Evolutionary conservation across 1,140 invertebrate species (phyloP), one percentile per base, ranked within the genome.

Genomic region (Agrilus planipennis): DNA sequence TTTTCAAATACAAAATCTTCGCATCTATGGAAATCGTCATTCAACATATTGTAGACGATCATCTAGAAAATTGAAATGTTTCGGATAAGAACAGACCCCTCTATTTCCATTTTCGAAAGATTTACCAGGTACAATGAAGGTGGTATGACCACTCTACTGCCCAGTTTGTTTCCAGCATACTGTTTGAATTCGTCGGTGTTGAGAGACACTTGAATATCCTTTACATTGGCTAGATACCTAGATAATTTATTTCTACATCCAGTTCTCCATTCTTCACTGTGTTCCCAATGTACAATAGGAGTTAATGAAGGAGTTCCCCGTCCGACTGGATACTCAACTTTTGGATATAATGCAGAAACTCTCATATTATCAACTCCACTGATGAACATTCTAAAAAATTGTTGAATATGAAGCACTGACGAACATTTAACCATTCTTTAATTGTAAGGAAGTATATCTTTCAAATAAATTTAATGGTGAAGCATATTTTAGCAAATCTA

Each of bases 281-380:
- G 93, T 56, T 96, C 88, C 93, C 93, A 98, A 45, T 77, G 76
- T 1, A 89, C 71, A 0, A 90, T 55, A 7, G 85, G 75, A 4
- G 77, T 72, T 18, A 91, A 68, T 70, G 81, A 81, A 1, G 81
- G 76, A 0, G 87, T 91, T 14, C 79, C 77, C 15, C 76, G 62
- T 1, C 83, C 75, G 1, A 91, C 88, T 0, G 89, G 88, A 60
- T 76, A 87, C n/a, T 73, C 58, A 0, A 87, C 65, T 25, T 63
- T 58, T 0, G 76, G 75, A 58, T 80, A 81, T 12, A 82, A 54
- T 35, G 64, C 69, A 14, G 50, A 63, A 17, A 65, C 53, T 37
- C 52, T 65, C 36, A 62, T 35, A n/a, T n/a, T n/a, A 28, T 61
- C 56, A 16, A 59, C 43, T 17, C 58, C 58, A 43, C 49, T 48